These are phyloP conservation scores for Tursiops truncatus DNA, from an alignment of 2,113 vertebrate genomes.

Conservation along the genomic window DNA sequence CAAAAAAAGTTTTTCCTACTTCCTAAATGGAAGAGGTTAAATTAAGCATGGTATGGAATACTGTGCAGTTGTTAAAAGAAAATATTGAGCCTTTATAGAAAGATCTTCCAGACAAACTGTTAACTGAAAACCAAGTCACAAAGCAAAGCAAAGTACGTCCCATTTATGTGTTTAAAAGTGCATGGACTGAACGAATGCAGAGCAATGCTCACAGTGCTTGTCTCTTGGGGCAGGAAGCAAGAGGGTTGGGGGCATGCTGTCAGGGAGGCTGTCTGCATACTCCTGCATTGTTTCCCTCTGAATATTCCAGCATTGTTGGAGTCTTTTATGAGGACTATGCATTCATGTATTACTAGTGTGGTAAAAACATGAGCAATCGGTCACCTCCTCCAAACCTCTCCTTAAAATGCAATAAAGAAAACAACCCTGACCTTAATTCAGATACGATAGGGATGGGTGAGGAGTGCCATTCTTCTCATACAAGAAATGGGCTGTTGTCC, in stretches of 20 bases:
- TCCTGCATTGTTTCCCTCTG: background rate
- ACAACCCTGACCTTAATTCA: background rate
- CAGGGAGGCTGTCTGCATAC: no score
- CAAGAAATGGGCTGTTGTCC: background rate
- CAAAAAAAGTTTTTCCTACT: constrained; percentile 6
- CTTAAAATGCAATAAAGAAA: background rate
- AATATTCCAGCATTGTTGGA: background rate
- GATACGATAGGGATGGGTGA: background rate
- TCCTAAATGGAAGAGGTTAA: background rate
- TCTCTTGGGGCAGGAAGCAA: background rate
- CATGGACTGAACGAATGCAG: background rate
- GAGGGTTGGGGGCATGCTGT: accelerated
- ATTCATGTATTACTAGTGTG: background rate
- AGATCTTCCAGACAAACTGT: background rate
- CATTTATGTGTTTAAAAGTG: background rate
- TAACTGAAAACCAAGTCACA: background rate
- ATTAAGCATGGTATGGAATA: background rate
- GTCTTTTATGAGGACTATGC: background rate
- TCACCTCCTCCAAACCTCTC: background rate
- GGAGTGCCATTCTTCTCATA: background rate
- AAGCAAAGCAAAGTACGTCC: background rate
- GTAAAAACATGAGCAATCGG: background rate
- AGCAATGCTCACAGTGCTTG: background rate
- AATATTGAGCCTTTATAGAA: background rate
- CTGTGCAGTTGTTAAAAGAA: background rate